Base-by-base conservation (phyloP, 2,888 invertebrate species). In the Callosobruchus maculatus region DNA sequence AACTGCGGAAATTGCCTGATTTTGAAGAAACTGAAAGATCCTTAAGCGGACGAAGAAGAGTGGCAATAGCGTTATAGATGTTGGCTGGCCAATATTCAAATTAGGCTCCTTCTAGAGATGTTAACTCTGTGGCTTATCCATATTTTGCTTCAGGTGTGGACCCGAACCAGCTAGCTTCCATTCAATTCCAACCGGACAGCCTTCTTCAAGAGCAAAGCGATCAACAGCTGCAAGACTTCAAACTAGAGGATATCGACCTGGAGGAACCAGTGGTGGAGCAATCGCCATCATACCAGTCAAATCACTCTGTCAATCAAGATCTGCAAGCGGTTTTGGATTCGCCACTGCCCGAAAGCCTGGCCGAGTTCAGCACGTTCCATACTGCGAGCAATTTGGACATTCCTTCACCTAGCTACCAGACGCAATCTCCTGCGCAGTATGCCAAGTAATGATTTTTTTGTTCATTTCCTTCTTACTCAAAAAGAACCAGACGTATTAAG, bases 351-450 rank as follows among this genome's bases (percentile, higher is more conserved):
- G 94, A 95, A 87, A 93, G 94, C 75, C 86, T 94, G 80, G 94
- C 95, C 22, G 94, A 95, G 86, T 94, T 95, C 86, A 93, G 94
- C 82, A 93, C 95, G 76, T 94, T 94, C 85, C 94, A 93, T 86
- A 89, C 90, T 80, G 80, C 85, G 4, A 84, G 82, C 31, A 86
- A 82, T 71, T 75, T 87, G 72, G 86, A 86, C 75, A 82, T 87
- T 77, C 90, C 91, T 68, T 87, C 87, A 9, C 87, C 87, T 2
- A 82, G 83, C 73, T 80, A 80, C 68, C 86, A 85, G 84, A 89
- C 86, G 77, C 88, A 83, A 83, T 87, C 87, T 21, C 86, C 87
- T 26, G 84, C 86, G 77, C 84, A 87, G 75, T 87, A 86, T 78
- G 80, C 85, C 3, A 80, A 83, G 49, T 31, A 71, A 26, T 2